Percentiles rank a stretch among this genome's conserved stretches.
These are phyloP conservation scores for Epizoanthus rinbou DNA, from an alignment of 92 coral and sea anemone genomes.

Conservation along the genomic window DNA sequence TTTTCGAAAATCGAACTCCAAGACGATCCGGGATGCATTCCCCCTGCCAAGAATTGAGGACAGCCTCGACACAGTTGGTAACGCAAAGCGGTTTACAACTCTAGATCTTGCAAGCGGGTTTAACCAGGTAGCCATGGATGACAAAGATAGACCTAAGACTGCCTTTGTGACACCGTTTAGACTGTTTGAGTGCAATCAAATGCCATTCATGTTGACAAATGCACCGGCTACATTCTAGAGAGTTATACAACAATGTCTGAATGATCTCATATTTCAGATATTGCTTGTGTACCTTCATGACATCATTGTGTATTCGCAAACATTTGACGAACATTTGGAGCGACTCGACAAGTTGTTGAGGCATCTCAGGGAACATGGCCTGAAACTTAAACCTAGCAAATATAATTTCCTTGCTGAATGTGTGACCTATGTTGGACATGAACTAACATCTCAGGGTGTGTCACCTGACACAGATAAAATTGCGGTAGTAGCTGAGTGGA, in stretches of 20 bases:
- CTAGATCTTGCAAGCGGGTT: slow-evolving; percentile 58
- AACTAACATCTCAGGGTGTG: slow-evolving; percentile 59
- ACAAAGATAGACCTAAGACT: slow-evolving; percentile 57
- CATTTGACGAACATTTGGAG: slow-evolving; percentile 60
- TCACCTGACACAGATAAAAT: slow-evolving; percentile 67
- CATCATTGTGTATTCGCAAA: slow-evolving; percentile 50
- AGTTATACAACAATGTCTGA: slow-evolving; percentile 62
- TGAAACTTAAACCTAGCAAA: slow-evolving; percentile 62
- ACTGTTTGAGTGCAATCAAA: slow-evolving; percentile 56
- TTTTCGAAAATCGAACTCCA: slow-evolving; percentile 46
- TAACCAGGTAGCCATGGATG: slow-evolving; percentile 66
- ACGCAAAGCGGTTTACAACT: slow-evolving; percentile 46
- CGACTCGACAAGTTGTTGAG: slow-evolving; percentile 55
- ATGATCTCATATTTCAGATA: slow-evolving; percentile 58
- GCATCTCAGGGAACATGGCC: slow-evolving; percentile 47
- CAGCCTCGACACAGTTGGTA: slow-evolving; percentile 45
- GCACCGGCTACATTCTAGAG: slow-evolving; percentile 67
- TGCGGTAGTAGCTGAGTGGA: slow-evolving; percentile 55
- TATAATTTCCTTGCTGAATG: slow-evolving; percentile 50
- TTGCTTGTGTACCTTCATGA: slow-evolving; percentile 60
- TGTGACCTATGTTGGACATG: slow-evolving; percentile 68
- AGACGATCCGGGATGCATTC: slow-evolving; percentile 50
- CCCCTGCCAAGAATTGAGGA: slow-evolving; percentile 64
- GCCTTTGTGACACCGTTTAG: slow-evolving; percentile 63
- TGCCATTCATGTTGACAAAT: slow-evolving; percentile 57